Base-by-base conservation (phyloP, 2,888 invertebrate genomes). In the Chironomus riparius region DNA sequence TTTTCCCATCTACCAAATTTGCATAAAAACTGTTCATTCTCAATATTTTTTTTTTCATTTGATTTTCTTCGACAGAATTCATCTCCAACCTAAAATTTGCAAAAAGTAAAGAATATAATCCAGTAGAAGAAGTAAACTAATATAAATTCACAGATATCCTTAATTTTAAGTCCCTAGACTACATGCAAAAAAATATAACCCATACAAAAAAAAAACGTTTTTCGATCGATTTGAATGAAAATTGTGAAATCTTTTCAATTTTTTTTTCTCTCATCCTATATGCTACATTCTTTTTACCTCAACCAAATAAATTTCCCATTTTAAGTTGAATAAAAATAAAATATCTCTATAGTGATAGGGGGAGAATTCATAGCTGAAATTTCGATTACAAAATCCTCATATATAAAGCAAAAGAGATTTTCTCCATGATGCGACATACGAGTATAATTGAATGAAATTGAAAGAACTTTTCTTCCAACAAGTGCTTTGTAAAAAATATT, bases 371-470 rank as follows among this genome's bases (percentile, higher is more conserved):
- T 18, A 18, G 56, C n/a, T 18, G 56, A 56, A 15, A 18, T 56
- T 56, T 56, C 50, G 56, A 56, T 56, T 56, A 56, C 56, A 7
- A 56, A 56, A 56, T 56, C 56, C 56, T 18, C 18, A 56, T 56
- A 18, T 15, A 56, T 56, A 56, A 56, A 56, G 15, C n/a, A 3
- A 18, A 18, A 15, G 56, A 18, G 15, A 56, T 50, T 56, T 18
- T 56, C 56, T 7, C 18, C 56, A 56, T 56, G 56, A 38, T 56
- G 56, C 18, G 56, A 56, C 56, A 56, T 56, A 56, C 56, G 15
- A 56, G 18, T 56, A 65, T 65, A 65, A 65, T 65, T 65, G 65
- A 65, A 65, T 65, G 65, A 65, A 65, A 65, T 65, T 65, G 65
- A 65, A 65, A 18, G 21, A 24, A 56, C 56, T 56, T 15, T 15